Evolutionary conservation across 2,797 vertebrate species (phyloP), one percentile per base, ranked within the genome.

Genomic region (Rhinichthys osculus): DNA sequence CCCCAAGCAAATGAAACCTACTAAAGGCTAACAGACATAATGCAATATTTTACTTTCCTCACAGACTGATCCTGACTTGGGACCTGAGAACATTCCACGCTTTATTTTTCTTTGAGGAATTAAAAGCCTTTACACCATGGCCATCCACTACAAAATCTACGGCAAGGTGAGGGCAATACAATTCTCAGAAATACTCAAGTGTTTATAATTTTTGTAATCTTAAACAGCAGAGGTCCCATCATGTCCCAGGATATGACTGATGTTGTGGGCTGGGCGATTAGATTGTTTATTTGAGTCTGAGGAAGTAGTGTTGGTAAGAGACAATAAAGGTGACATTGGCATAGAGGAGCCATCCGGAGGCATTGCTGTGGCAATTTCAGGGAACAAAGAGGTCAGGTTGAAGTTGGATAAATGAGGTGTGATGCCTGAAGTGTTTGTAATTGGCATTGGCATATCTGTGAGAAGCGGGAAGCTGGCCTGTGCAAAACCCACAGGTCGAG

Each of bases 191-290:
- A 66, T 33, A 73, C 13, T 47, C 21, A 72, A 33, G 27, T 21
- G 66, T 77, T 69, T 38, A 2, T 35, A 5, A 80, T 67, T 67
- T 35, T 47, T 87, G 42, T 38, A 40, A 33, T 77, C 35, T 91
- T 93, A 99, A 67, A 99, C 97, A 40, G 98, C 97, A 1, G 98
- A 99, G 92, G 97, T 99, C 93, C 98, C 98, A 88, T 99, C 98
- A 0, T 99, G 98, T 88, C 98, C 98, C 88, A 99, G 94, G 86
- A 99, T 99, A 96, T 99, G 98, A 96, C 98, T 99, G 95, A 99
- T 99, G 93, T 99, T 99, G 93, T 99, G 98, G 84, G 98, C 98
- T 14, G 98, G 98, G 44, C 98, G 96, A 90, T 98, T 99, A 76
- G 97, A 95, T 93, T 99, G 98, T 90, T 99, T 99, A 89, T 96